Evolutionary conservation across 2,888 invertebrate genomes (phyloP).

Genomic region (Timema cristinae): DNA sequence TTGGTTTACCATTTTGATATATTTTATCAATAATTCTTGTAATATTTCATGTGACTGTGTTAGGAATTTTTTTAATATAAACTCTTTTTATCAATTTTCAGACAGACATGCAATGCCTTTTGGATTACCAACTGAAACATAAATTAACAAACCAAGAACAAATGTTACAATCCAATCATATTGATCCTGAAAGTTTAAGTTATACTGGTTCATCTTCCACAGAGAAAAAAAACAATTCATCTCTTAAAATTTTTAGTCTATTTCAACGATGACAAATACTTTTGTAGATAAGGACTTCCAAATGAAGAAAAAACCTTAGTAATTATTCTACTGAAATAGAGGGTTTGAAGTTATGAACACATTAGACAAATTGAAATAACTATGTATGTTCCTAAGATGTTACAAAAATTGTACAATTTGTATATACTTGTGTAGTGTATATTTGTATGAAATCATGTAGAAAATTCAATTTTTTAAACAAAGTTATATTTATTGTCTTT

Average conservation of each 20-base stretch:
- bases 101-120: conserved; percentile 92
- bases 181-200: conserved; percentile 17
- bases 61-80: neutral
- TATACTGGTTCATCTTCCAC: conserved; percentile 16
- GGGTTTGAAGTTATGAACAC: too few species aligned
- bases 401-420: too few species aligned
- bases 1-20: neutral
- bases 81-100: conserved; percentile 46
- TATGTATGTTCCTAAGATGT: too few species aligned
- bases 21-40: neutral
- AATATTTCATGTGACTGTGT: neutral
- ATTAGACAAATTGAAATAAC: too few species aligned
- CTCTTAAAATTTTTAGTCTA: conserved; percentile 47
- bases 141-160: conserved; percentile 57
- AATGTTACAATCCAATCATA: conserved; percentile 18
- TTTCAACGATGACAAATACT: conserved; percentile 48
- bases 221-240: conserved; percentile 46
- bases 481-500: too few species aligned
- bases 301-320: too few species aligned
- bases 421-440: too few species aligned
- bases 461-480: too few species aligned
- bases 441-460: too few species aligned
- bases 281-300: too few species aligned
- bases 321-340: too few species aligned
- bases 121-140: conserved; percentile 85